Percentiles rank a stretch among this genome's conserved stretches.
Evolutionary conservation across 2,888 invertebrate species (phyloP).

Genomic region (Megaustenia siamemsis): DNA sequence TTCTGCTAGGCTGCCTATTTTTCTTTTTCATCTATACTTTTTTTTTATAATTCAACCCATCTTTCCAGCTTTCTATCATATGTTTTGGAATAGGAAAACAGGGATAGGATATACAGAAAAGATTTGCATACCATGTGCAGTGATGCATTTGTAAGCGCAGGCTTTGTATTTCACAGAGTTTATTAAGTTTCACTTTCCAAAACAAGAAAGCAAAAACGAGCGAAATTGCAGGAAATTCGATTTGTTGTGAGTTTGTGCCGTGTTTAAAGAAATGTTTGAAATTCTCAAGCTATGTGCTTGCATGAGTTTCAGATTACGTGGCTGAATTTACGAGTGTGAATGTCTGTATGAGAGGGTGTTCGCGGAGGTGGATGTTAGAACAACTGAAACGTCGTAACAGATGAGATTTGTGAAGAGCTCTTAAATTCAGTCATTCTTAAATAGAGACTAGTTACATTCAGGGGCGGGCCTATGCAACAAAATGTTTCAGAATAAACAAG

Average conservation of each 20-base stretch:
- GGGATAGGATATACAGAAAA: background rate
- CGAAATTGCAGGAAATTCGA: constrained; percentile 13
- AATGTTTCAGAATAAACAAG: too few relatives aligned
- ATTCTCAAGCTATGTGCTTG: too few relatives aligned
- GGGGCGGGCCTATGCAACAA: too few relatives aligned
- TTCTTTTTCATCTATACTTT: background rate
- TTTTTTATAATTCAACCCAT: background rate
- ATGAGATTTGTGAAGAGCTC: too few relatives aligned
- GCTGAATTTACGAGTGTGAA: too few relatives aligned
- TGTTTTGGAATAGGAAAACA: background rate
- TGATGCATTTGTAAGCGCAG: background rate
- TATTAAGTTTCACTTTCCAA: constrained; percentile 14
- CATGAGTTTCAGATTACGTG: too few relatives aligned
- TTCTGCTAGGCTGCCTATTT: background rate
- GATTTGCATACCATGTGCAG: background rate
- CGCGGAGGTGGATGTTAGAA: too few relatives aligned
- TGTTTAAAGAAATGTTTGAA: background rate
- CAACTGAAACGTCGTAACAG: too few relatives aligned
- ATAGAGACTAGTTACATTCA: too few relatives aligned
- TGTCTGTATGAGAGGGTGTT: too few relatives aligned
- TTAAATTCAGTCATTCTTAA: too few relatives aligned
- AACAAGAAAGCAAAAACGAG: background rate
- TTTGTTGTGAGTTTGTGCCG: background rate
- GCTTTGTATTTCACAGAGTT: background rate
- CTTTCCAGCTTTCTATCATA: constrained; percentile 7